Conservation (phyloP, 2,888 invertebrate species). For the Archips crataeganus region DNA sequence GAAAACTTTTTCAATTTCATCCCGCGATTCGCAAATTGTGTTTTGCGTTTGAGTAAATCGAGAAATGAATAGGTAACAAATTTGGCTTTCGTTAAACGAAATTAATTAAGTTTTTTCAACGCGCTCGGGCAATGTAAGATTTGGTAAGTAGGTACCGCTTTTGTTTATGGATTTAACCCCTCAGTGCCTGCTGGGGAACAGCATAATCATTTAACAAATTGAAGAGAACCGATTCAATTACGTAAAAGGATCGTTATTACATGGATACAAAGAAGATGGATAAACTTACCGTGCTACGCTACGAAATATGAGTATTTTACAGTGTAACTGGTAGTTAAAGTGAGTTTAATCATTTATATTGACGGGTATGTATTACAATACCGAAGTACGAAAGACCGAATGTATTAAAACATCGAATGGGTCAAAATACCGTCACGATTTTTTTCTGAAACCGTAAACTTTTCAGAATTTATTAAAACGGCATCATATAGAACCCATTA, state of each 20-base stretch:
- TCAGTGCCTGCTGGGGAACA: neutral
- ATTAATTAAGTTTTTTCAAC: constrained; percentile 68
- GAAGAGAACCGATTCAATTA: neutral
- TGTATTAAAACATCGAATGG: no score
- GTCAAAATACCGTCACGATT: no score
- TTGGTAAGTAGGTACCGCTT: constrained; percentile 20
- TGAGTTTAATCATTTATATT: no score
- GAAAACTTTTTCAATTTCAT: constrained; percentile 84
- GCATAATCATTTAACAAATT: neutral
- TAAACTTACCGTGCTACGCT: neutral
- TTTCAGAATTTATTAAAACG: no score
- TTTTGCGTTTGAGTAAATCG: constrained; percentile 82
- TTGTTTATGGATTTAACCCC: constrained; percentile 15
- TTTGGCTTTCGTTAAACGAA: constrained; percentile 67
- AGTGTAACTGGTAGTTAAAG: no score
- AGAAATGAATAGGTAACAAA: constrained; percentile 78
- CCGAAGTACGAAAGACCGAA: no score
- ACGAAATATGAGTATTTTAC: neutral
- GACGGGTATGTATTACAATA: no score
- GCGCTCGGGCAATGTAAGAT: constrained; percentile 39
- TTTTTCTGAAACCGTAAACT: no score
- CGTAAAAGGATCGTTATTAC: neutral
- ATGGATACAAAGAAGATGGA: neutral
- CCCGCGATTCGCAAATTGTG: constrained; percentile 80
- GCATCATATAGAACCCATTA: no score